A percentile compares a stretch with the other conserved stretches of the same genome.
These are phyloP conservation scores for Cotesia glomerata DNA, from an alignment of 1,140 invertebrate species.

Conservation along the genomic window DNA sequence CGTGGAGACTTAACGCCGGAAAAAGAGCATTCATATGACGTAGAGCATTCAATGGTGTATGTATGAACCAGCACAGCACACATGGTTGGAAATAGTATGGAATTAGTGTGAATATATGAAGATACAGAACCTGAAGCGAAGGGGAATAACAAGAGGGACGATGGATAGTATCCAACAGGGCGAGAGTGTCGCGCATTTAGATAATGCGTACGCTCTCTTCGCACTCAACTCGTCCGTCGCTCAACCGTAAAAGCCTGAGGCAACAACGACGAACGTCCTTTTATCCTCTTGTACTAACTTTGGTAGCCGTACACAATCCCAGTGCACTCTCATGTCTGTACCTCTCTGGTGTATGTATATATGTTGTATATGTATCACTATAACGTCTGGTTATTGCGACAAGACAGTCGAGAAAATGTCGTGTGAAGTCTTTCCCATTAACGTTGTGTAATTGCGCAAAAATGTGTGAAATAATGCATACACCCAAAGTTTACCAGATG, in stretches of 20 bases:
- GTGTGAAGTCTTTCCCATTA: constrained; percentile 39
- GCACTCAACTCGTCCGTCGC: constrained; percentile 36
- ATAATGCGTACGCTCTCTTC: constrained; percentile 51
- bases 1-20: background rate
- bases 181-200: constrained; percentile 59
- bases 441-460: constrained; percentile 47
- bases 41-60: background rate
- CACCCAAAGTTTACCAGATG: constrained; percentile 8
- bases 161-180: constrained; percentile 22
- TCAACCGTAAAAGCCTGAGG: constrained; percentile 53
- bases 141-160: constrained; percentile 28
- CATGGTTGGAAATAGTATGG: too few species aligned
- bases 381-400: background rate
- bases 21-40: constrained; percentile 1
- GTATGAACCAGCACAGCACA: too few species aligned
- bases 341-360: background rate
- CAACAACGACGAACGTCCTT: constrained; percentile 52
- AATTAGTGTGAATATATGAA: background rate
- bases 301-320: constrained; percentile 39
- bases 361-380: background rate
- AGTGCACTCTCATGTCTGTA: constrained; percentile 3
- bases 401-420: background rate
- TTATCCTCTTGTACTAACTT: constrained; percentile 60
- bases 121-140: constrained; percentile 23
- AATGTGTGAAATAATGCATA: constrained; percentile 33